A percentile compares a stretch with the other conserved stretches of the same genome.
phyloP scores from a whole-genome alignment of 1,140 invertebrate species.

The Cherax destructor region DNA sequence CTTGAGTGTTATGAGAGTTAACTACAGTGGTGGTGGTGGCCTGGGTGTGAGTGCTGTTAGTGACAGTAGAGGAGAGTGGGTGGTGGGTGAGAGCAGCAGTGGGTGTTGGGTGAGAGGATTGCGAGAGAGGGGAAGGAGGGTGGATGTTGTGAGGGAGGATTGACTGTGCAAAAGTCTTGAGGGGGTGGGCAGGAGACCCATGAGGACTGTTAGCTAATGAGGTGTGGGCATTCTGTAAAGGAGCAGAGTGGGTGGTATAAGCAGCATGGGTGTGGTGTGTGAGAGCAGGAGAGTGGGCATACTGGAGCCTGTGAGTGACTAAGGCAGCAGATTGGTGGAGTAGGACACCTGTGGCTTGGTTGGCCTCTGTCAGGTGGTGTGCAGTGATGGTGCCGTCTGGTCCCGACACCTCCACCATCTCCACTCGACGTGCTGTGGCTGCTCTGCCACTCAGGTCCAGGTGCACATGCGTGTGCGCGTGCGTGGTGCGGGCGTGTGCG shows the following conservation, averaged over 20 bases:
- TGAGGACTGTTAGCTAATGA: neutral
- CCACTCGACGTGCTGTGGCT: slow-evolving; percentile 27
- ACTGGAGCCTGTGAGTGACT: slow-evolving; percentile 29
- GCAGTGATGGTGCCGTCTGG: slow-evolving; percentile 27
- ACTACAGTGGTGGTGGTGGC: slow-evolving; percentile 14
- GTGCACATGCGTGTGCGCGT: slow-evolving; percentile 50
- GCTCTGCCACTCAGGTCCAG: slow-evolving; percentile 31
- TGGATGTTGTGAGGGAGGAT: slow-evolving; percentile 12
- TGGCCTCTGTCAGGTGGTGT: slow-evolving; percentile 33
- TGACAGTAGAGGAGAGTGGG: slow-evolving; percentile 19
- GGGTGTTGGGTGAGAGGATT: slow-evolving; percentile 6
- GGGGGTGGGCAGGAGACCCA: neutral
- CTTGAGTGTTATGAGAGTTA: slow-evolving; percentile 16
- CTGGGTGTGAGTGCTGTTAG: slow-evolving; percentile 26
- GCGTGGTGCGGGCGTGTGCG: slow-evolving; percentile 47
- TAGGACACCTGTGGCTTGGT: slow-evolving; percentile 25
- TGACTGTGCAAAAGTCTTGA: neutral
- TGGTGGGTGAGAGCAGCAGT: slow-evolving; percentile 21
- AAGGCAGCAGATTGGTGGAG: slow-evolving; percentile 44
- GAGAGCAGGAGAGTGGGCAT: slow-evolving; percentile 4
- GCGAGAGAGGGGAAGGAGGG: slow-evolving; percentile 21
- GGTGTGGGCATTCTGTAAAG: slow-evolving; percentile 28
- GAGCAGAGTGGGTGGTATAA: slow-evolving; percentile 12
- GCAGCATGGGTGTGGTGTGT: slow-evolving; percentile 7
- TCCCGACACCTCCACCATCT: slow-evolving; percentile 24